Evolutionary conservation across 1,140 invertebrate genomes (phyloP).

Genomic region (Platorchestia sp.): DNA sequence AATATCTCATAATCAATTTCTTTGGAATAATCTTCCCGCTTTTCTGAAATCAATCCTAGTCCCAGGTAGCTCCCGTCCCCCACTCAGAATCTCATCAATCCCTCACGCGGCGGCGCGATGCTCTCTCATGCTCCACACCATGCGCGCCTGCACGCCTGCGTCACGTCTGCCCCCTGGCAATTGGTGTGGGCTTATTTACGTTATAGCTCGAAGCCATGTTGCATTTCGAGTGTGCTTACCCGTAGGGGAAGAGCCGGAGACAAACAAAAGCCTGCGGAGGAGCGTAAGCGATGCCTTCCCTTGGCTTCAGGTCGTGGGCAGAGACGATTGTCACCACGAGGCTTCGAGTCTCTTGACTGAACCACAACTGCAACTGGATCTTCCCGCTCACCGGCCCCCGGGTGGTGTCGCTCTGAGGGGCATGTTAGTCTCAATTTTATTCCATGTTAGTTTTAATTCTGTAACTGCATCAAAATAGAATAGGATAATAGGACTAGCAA

Average conservation of each 20-base stretch:
- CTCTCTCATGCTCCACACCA: neutral
- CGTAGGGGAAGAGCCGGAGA: conserved; percentile 79
- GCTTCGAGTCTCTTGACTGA: conserved; percentile 84
- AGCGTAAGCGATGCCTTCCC: conserved; percentile 83
- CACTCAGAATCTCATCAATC: neutral
- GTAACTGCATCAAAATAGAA: too few species aligned
- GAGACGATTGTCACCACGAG: conserved; percentile 86
- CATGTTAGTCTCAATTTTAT: neutral
- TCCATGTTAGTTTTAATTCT: too few species aligned
- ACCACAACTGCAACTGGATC: conserved; percentile 88
- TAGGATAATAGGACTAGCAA: too few species aligned
- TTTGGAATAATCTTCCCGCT: too few species aligned
- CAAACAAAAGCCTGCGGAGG: conserved; percentile 86
- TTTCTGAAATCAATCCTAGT: neutral
- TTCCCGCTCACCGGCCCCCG: conserved; percentile 74
- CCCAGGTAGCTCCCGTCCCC: neutral
- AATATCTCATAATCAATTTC: too few species aligned
- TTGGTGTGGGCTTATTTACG: neutral
- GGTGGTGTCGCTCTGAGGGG: conserved; percentile 58
- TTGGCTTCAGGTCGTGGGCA: conserved; percentile 82
- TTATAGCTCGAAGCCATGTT: neutral
- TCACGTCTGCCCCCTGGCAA: neutral
- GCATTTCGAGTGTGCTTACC: conserved; percentile 52
- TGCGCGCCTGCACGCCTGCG: neutral
- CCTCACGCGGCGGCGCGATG: neutral